These are phyloP conservation scores for Drosophila aldrichi DNA, from an alignment of 2,888 invertebrate species.

Conservation along the genomic window DNA sequence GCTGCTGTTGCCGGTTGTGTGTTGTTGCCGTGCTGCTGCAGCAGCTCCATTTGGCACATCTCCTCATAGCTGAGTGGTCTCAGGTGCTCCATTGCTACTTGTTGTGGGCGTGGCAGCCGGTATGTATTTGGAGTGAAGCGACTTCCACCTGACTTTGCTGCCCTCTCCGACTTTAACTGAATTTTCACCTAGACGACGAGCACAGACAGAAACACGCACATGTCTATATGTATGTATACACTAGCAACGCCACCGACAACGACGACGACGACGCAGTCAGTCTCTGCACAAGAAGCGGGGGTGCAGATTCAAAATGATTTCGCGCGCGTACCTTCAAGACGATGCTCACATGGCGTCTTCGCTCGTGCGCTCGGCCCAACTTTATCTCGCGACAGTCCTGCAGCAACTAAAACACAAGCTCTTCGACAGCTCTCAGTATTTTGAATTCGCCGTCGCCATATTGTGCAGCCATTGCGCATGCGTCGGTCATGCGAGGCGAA, in stretches of 20 bases:
- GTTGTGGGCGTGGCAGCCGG: slow-evolving; percentile 32
- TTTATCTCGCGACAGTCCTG: slow-evolving; percentile 76
- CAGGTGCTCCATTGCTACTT: slow-evolving; percentile 80
- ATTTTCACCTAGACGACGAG: slow-evolving; percentile 38
- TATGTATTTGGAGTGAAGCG: slow-evolving; percentile 15
- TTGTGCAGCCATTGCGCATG: slow-evolving; percentile 68
- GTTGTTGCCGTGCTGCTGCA: slow-evolving; percentile 62
- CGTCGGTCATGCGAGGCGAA: slow-evolving; percentile 21
- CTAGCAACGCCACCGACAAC: slow-evolving; percentile 14
- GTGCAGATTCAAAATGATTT: slow-evolving; percentile 53
- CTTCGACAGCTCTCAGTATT: slow-evolving; percentile 34
- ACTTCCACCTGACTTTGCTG: slow-evolving; percentile 16
- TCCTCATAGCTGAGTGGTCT: slow-evolving; percentile 84
- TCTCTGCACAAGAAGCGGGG: slow-evolving; percentile 38
- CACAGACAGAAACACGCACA: slow-evolving; percentile 19
- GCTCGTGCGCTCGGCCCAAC: slow-evolving; percentile 58
- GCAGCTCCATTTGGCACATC: slow-evolving; percentile 84
- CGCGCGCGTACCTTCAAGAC: slow-evolving; percentile 68
- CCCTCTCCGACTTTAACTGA: slow-evolving; percentile 11
- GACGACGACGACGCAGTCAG: slow-evolving; percentile 6
- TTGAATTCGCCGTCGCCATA: slow-evolving; percentile 67
- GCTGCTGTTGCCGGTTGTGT: slow-evolving; percentile 47
- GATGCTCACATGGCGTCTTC: slow-evolving; percentile 57
- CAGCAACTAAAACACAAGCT: slow-evolving; percentile 60
- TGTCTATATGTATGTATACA: slow-evolving; percentile 31